Evolutionary conservation across 2,113 vertebrate species (phyloP).

Genomic region (Orcinus orca): DNA sequence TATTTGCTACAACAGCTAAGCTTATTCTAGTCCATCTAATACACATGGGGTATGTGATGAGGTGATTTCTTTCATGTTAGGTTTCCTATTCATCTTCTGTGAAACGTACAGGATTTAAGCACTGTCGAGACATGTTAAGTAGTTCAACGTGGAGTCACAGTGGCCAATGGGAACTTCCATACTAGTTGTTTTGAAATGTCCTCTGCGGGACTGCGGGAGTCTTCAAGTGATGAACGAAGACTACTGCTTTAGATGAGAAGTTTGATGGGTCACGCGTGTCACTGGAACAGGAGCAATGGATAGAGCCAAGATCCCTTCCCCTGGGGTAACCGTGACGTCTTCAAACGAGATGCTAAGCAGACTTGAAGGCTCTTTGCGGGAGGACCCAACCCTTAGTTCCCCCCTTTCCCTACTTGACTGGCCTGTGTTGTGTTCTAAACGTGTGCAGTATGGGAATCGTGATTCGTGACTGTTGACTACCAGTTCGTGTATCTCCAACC

Average conservation of each 20-base stretch:
- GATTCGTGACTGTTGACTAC: not conserved
- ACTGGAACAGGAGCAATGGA: not conserved
- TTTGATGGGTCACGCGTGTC: too few relatives aligned
- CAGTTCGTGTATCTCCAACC: not conserved
- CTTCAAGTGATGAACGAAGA: not conserved
- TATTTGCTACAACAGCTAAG: not conserved
- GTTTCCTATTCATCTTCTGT: not conserved
- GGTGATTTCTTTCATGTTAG: not conserved
- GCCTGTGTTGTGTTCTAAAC: not conserved
- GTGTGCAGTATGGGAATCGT: too few relatives aligned
- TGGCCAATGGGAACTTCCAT: not conserved
- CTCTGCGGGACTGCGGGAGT: fast-evolving
- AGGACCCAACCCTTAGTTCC: fast-evolving
- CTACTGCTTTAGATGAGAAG: not conserved
- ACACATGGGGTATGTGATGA: not conserved
- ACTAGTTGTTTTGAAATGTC: not conserved
- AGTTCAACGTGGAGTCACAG: not conserved
- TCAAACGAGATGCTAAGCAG: not conserved
- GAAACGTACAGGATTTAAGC: not conserved
- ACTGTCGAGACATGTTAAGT: not conserved
- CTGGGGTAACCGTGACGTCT: not conserved
- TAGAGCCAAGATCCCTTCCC: not conserved
- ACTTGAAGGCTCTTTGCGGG: not conserved
- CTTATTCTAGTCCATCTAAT: fast-evolving
- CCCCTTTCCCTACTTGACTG: not conserved